Conservation (phyloP, 2,113 vertebrate species). For the Platichthys stellatus region DNA sequence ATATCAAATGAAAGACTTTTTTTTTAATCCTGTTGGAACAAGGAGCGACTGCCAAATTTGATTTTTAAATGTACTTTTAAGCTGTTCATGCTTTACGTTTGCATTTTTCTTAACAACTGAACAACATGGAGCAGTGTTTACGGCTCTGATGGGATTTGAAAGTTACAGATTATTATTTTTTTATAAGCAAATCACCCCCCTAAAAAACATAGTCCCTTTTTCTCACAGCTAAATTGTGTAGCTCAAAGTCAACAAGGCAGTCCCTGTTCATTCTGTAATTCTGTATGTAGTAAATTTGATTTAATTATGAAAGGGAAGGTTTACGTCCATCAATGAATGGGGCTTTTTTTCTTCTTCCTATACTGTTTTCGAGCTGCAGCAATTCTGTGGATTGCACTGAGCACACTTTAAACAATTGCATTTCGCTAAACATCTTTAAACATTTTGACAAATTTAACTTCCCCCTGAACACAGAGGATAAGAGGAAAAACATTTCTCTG, state of each 20-base stretch:
- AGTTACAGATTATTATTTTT: slow-evolving; percentile 73
- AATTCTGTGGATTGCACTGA: slow-evolving; percentile 32
- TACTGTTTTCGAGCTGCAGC: slow-evolving; percentile 6
- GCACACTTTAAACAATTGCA: slow-evolving; percentile 62
- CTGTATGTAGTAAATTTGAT: slow-evolving; percentile 24
- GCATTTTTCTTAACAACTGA: slow-evolving; percentile 71
- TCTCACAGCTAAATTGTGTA: slow-evolving; percentile 41
- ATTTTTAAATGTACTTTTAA: slow-evolving; percentile 81
- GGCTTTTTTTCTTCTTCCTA: background rate
- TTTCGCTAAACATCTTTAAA: slow-evolving; percentile 74
- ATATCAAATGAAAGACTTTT: slow-evolving; percentile 81
- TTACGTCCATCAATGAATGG: slow-evolving; percentile 13
- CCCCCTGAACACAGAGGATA: slow-evolving; percentile 75
- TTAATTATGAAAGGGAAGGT: slow-evolving; percentile 12
- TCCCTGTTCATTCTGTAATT: background rate
- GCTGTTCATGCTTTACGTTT: slow-evolving; percentile 73
- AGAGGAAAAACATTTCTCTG: slow-evolving; percentile 83
- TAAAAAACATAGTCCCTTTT: slow-evolving; percentile 42
- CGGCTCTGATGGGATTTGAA: slow-evolving; percentile 74
- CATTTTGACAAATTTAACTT: slow-evolving; percentile 78
- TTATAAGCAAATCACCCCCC: slow-evolving; percentile 57
- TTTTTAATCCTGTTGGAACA: slow-evolving; percentile 80
- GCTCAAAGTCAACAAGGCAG: slow-evolving; percentile 38
- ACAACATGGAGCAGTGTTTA: slow-evolving; percentile 72
- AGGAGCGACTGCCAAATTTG: slow-evolving; percentile 75